Evolutionary conservation across 2,888 invertebrate genomes (phyloP), one percentile per base, ranked within the genome.

Genomic region (Zaprionus lineosus): DNA sequence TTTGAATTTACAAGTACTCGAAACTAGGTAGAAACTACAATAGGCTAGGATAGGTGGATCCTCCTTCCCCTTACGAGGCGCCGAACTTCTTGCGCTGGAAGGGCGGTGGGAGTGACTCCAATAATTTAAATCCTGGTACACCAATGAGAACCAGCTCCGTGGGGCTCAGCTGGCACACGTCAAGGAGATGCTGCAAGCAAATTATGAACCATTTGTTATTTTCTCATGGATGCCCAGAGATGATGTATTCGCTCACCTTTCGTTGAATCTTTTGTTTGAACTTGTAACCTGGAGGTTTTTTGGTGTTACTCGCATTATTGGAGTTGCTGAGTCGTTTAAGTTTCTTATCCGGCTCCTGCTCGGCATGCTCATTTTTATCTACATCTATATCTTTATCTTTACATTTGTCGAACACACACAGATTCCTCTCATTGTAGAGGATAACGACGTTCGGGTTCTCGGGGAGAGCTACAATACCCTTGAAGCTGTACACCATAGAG

Each of bases 71-170:
- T 52, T 87, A 89, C 28, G 82, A 33, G n/a, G 55, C 59, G 28
- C 94, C 94, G 86, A 93, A 95, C 67, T 92, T 92, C 86, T 94
- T 94, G 88, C 93, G 92, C 72, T 91, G 92, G 46, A 95, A 91
- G 2, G 93, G 92, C 3, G 94, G 92, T 7, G 96, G 96, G 50
- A 97, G 89, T 74, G 94, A 92, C 40, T 94, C 93, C 4, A 93
- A 90, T 31, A 97, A 52, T 93, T 92, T 39, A 93, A 91, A 0
- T 95, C 95, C 77, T 93, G 93, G 1, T n/a, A 95, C 92, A 89
- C 96, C 95, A 18, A 97, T 92, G 1, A 93, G 92, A 3, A 97
- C 93, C 74, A 96, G 91, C 90, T 96, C 96, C 59, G 93, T 92
- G 1, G 91, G 88, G 21, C 91, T 91, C 7, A 96, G 79, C 91